Percentiles rank a stretch among this genome's conserved stretches.
Evolutionary conservation across 2,888 invertebrate species (phyloP).

Genomic region (Homarus gammarus): DNA sequence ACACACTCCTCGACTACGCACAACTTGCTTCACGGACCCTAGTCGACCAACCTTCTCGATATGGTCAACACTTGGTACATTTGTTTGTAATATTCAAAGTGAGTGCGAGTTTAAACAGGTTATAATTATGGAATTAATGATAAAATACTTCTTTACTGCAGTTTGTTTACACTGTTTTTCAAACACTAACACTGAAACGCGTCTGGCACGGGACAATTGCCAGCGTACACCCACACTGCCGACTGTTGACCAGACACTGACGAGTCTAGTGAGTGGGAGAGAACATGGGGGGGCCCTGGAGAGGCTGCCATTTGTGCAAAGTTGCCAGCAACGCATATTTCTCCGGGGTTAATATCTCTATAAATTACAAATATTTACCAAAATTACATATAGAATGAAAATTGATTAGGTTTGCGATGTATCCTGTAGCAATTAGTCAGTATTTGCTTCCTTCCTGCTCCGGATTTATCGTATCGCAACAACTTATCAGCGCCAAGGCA

Average conservation of each 20-base stretch:
- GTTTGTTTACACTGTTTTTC: background rate
- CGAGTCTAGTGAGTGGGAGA: background rate
- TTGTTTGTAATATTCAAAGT: background rate
- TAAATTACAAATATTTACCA: background rate
- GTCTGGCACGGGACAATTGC: background rate
- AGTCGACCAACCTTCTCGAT: constrained; percentile 45
- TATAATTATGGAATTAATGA: no score
- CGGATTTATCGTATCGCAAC: background rate
- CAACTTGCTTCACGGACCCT: constrained; percentile 39
- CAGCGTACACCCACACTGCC: background rate
- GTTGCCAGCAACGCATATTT: constrained; percentile 1
- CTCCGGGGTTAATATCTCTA: background rate
- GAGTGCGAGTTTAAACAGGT: no score
- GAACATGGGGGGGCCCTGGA: background rate
- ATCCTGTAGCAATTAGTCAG: background rate
- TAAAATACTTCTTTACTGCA: background rate
- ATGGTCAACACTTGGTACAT: constrained; percentile 35
- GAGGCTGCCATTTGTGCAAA: background rate
- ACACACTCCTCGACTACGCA: constrained; percentile 31
- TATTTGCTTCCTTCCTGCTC: background rate
- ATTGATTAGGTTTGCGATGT: background rate
- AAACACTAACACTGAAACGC: constrained; percentile 42
- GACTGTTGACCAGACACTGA: constrained; percentile 17
- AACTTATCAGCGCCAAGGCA: background rate
- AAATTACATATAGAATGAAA: background rate